Base-by-base conservation (phyloP, 1,140 invertebrate genomes). In the Pseudomyrmex sp. region DNA sequence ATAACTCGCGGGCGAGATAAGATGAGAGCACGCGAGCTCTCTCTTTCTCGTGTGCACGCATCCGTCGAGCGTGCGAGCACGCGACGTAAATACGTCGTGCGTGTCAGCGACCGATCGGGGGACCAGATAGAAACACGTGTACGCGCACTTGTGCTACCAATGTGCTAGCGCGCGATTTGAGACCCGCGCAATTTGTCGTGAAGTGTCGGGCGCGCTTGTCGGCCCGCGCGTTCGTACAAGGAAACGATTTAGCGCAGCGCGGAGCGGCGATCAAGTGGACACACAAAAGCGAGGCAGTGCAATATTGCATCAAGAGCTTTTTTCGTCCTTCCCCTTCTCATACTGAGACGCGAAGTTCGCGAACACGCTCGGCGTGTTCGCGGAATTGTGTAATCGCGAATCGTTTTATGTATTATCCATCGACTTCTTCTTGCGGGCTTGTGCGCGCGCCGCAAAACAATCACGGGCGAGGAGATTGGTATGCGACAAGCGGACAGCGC, bases 331-430 rank as follows among this genome's bases (percentile, higher is more conserved):
- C 12, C 54, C 20, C 26, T 1, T 48, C 18, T 48, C 15, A 35
- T 13, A n/a, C 15, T 0, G 18, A 18, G 12, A 70, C 15, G 65
- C 44, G 12, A 66, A 48, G 54, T 54, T 35, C 26, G 26, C 26
- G 26, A 0, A 35, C 26, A 35, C 26, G 26, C 26, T 5, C 2
- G 5, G 35, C 35, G 35, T 35, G 35, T 35, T 35, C 35, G 35
- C 35, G 48, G 44, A 72, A 50, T 80, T 54, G n/a, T 61, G 66
- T 80, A 72, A 80, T 80, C 65, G 76, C 76, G 44, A 48, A 23
- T 35, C 76, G 61, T 80, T 80, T 80, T 72, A 73, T 87, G 79
- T 84, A 87, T 87, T 83, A 87, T 87, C 86, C 66, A 69, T 84
- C 73, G 85, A 77, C 80, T 87, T 76, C 18, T 83, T 87, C 73